Evolutionary conservation across 2,113 vertebrate species (phyloP), one percentile per base, ranked within the genome.

Genomic region (Oncorhynchus clarkii): DNA sequence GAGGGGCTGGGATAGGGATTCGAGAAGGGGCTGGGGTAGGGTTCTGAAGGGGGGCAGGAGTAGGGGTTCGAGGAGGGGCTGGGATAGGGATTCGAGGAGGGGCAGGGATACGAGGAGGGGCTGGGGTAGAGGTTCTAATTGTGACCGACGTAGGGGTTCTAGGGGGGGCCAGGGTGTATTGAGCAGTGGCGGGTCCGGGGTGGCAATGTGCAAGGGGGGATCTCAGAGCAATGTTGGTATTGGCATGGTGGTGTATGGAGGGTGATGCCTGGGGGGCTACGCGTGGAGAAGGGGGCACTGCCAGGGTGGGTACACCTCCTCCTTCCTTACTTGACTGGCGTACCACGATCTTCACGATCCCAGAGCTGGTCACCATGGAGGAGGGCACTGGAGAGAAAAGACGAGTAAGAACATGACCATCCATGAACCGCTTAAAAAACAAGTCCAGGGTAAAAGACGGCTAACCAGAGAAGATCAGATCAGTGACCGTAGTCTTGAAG

Each of bases 331-430:
- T 93, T 77, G 95, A 76, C 68, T 96, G 95, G 57, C 96, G 95
- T 75, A 97, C 95, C 54, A 97, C 96, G 87, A 97, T 97, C 91
- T 97, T 96, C 85, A 97, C 95, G 4, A 96, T 95, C 5, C 94
- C 93, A 3, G 94, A 93, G 76, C 93, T 93, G 88, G 94, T 94
- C 89, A 96, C 92, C 86, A 94, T 89, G 71, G 95, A 86, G 31
- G 95, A 87, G 83, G 94, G 74, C 79, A 94, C 96, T 96, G 81
- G 76, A 87, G 76, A 75, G 13, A 78, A 80, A 65, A 80, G 81
- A 76, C 34, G 34, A 81, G 64, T 73, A 82, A 82, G 80, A 5
- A 34, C 45, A 74, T 74, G 7, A 76, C 76, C 74, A n/a, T 51
- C 20, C 13, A 69, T 9, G 80, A 54, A 73, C 12, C 20, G 20